Base-by-base conservation (phyloP, 2,888 invertebrate genomes). In the Himalopsyche japonica region DNA sequence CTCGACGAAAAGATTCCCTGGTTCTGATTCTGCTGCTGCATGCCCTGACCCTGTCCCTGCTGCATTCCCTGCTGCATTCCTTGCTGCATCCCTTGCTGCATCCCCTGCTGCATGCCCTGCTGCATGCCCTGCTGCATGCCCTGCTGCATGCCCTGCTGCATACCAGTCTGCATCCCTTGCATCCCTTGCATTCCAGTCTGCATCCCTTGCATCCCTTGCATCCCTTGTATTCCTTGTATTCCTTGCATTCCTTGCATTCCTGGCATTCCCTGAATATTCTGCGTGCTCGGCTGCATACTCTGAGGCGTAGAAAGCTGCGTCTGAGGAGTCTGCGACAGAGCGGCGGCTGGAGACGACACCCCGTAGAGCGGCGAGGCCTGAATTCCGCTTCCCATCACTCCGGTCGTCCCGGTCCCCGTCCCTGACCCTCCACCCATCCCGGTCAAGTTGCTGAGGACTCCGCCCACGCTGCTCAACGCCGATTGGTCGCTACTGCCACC, bases 371-470 rank as follows among this genome's bases (percentile, higher is more conserved):
- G 77, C 8, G 57, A 79, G 27, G 84, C 78, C 64, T 86, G 70
- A 27, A 43, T 79, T 15, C 79, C 78, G 18, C 34, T 24, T 8
- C 82, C 82, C 49, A 77, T 77, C 34, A 10, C 18, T 64, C 82
- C 81, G 30, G 76, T 78, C 37, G 34, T 79, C 48, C 79, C 70
- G 79, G 18, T 83, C 15, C 27, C 79, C 20, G 34, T 70, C 76
- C 24, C 88, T 92, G 92, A 34, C 92, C 92, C 92, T 92, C 92
- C 92, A 89, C 91, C 90, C 92, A 92, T 92, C 90, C 76, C 78
- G 77, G 82, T 79, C 43, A 78, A 37, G 43, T 18, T 47, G 43
- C 78, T 34, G 78, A 78, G 43, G 78, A 32, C 32, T 48, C 32
- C 48, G 48, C 70, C 70, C 30, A 70, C 70, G 70, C 64, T 70